phyloP scores from a whole-genome alignment of 2,888 invertebrate species.

The Diplazon laetatorius region DNA sequence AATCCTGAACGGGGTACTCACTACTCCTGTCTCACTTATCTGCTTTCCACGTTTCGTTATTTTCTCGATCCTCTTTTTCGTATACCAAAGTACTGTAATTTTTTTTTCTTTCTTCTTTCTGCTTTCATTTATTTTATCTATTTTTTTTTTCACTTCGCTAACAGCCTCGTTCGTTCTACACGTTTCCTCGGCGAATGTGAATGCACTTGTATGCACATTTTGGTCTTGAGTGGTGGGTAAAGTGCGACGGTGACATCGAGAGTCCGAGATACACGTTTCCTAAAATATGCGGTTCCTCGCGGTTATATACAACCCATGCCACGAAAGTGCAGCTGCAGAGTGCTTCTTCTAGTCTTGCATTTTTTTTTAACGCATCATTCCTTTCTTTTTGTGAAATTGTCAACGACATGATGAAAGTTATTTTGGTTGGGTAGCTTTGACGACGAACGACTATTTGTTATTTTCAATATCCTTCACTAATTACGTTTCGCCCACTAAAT shows the following conservation, averaged over 20 bases:
- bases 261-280: not conserved
- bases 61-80: constrained; percentile 20
- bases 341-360: not conserved
- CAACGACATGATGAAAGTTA: not conserved
- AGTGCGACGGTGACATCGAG: constrained; percentile 6
- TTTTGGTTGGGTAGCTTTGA: no score
- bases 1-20: constrained; percentile 64
- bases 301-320: no score
- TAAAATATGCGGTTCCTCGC: not conserved
- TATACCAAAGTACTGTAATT: constrained; percentile 30
- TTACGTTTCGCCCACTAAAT: no score
- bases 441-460: no score
- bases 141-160: constrained; percentile 48
- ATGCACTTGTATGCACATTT: not conserved
- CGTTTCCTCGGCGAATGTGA: constrained; percentile 17
- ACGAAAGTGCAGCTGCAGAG: not conserved
- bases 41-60: constrained; percentile 43
- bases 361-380: not conserved
- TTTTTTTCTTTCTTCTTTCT: no score
- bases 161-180: constrained; percentile 54
- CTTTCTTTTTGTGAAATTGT: not conserved
- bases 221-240: not conserved
- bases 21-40: constrained; percentile 40
- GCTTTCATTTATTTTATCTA: no score
- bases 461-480: no score